phyloP scores from a whole-genome alignment of 2,888 invertebrate species.

The Conus canariensis region DNA sequence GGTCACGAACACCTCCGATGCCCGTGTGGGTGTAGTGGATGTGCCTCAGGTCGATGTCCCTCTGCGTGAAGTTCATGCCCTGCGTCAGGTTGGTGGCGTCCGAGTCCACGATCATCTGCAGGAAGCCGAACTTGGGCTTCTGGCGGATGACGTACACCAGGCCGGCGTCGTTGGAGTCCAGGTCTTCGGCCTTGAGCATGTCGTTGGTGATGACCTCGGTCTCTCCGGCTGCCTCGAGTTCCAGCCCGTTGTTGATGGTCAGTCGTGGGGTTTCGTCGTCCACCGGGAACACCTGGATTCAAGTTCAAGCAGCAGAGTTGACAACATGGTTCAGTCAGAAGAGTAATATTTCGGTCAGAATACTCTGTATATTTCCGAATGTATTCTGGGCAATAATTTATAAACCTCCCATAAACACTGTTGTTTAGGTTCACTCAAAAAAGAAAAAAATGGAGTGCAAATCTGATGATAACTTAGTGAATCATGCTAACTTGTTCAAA shows the following conservation, averaged over 20 bases:
- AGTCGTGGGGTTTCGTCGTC: conserved; percentile 79
- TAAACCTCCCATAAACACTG: too few species aligned
- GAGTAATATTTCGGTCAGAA: too few species aligned
- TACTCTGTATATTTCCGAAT: too few species aligned
- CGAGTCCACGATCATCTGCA: conserved; percentile 58
- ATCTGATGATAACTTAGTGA: too few species aligned
- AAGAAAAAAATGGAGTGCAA: too few species aligned
- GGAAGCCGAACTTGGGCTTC: conserved; percentile 73
- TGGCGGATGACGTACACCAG: conserved; percentile 74
- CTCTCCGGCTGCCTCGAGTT: conserved; percentile 72
- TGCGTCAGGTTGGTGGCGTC: conserved; percentile 68
- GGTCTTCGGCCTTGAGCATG: conserved; percentile 74
- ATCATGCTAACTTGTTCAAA: too few species aligned
- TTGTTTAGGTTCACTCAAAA: too few species aligned
- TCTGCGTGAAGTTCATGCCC: conserved; percentile 76
- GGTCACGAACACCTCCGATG: conserved; percentile 73
- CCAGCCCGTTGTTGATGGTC: conserved; percentile 76
- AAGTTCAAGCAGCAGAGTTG: not conserved
- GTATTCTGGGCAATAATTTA: too few species aligned
- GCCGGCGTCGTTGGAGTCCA: conserved; percentile 73
- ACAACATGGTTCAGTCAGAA: conserved; percentile 1
- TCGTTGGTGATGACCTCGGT: conserved; percentile 71
- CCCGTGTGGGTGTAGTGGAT: conserved; percentile 76
- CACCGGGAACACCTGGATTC: conserved; percentile 69
- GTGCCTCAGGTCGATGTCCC: conserved; percentile 72